Conservation (phyloP, 2,113 vertebrate species). For the Odobenus rosmarus region DNA sequence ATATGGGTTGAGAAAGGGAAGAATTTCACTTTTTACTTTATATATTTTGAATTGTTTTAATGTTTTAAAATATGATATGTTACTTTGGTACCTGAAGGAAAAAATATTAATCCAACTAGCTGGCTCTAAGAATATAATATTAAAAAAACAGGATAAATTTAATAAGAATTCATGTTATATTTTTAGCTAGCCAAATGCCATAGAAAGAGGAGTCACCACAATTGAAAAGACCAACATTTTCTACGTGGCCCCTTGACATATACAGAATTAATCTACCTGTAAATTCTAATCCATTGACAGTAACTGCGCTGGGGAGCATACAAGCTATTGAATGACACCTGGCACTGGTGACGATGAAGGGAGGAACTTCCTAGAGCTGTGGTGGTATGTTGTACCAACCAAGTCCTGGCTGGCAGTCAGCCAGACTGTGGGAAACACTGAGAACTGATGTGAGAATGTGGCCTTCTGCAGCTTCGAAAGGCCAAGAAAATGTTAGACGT, state of each 20-base stretch:
- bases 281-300: neutral
- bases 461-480: conserved; percentile 4
- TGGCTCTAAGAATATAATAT: conserved; percentile 1
- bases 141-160: conserved; percentile 20
- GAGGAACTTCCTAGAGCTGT: neutral
- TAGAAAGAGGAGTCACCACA: neutral
- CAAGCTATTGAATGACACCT: neutral
- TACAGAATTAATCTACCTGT: neutral
- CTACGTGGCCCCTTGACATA: neutral
- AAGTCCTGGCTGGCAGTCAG: neutral
- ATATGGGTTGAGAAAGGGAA: neutral
- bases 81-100: conserved; percentile 18
- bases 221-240: conserved; percentile 39
- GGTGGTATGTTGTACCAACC: neutral
- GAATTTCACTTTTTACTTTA: conserved; percentile 48
- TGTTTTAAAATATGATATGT: neutral
- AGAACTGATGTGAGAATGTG: neutral
- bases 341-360: neutral
- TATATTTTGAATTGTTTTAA: conserved; percentile 36
- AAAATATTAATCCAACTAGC: neutral
- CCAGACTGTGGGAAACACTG: neutral
- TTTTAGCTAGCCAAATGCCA: conserved; percentile 23
- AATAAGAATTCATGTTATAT: neutral
- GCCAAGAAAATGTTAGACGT: neutral
- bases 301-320: neutral